phyloP scores from a whole-genome alignment of 2,113 vertebrate genomes.

The Fregata magnificens region DNA sequence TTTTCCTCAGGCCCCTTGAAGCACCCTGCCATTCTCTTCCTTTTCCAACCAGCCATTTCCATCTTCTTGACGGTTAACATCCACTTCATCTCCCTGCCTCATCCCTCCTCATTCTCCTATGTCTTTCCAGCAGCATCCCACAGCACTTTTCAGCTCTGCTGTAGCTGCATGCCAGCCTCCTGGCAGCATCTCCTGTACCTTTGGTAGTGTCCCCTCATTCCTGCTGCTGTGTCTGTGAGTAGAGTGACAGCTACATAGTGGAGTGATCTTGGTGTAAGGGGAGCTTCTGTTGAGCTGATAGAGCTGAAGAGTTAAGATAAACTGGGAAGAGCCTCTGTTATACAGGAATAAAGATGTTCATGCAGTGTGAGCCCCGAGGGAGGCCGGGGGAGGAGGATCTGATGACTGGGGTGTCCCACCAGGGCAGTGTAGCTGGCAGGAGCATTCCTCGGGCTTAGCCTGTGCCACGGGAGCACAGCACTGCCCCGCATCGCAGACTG shows the following conservation, averaged over 20 bases:
- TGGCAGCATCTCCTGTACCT: not conserved
- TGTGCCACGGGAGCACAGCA: not conserved
- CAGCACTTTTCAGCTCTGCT: not conserved
- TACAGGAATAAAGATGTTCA: not conserved
- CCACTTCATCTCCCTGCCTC: not conserved
- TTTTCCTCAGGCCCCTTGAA: not conserved
- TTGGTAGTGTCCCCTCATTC: not conserved
- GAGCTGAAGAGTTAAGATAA: not conserved
- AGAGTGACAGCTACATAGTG: not conserved
- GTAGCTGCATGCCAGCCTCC: not conserved
- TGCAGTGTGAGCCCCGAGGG: rapidly evolving
- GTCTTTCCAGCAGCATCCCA: not conserved
- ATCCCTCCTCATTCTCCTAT: not conserved
- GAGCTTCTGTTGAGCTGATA: not conserved
- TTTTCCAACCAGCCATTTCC: not conserved
- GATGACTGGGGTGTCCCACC: not conserved
- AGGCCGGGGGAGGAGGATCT: not conserved
- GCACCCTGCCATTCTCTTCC: not conserved
- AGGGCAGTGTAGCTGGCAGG: not conserved
- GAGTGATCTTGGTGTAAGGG: not conserved
- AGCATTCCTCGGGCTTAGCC: not conserved
- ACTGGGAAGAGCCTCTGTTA: not conserved
- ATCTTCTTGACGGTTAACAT: not conserved
- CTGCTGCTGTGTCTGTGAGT: not conserved
- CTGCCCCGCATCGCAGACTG: rapidly evolving